Evolutionary conservation across 2,113 vertebrate species (phyloP).

Genomic region (Nannobrachium achirus): DNA sequence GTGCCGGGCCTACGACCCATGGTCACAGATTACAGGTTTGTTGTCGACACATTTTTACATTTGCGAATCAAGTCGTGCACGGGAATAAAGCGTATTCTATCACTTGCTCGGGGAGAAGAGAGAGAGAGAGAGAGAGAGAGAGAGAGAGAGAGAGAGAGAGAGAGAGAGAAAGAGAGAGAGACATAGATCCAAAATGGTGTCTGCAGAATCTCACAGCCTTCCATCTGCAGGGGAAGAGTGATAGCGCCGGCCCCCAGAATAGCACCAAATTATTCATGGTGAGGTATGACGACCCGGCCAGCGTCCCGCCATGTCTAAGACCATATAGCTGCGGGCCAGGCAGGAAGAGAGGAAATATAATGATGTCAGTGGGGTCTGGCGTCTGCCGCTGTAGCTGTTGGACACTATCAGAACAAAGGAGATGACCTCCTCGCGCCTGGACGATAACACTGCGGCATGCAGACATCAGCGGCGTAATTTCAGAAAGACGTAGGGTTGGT

Average conservation of each 20-base stretch:
- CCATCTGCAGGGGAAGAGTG: constrained; percentile 45
- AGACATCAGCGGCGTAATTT: too few species aligned
- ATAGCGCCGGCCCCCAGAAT: constrained; percentile 57
- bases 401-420: constrained; percentile 36
- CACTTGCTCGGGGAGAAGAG: neutral
- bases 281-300: constrained; percentile 54
- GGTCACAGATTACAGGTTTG: too few species aligned
- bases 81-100: neutral
- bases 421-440: constrained; percentile 7
- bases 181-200: constrained; percentile 35
- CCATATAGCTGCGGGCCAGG: constrained; percentile 38
- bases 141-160: neutral
- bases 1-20: too few species aligned
- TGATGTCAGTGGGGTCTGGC: constrained; percentile 22
- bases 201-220: constrained; percentile 44
- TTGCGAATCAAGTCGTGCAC: too few species aligned
- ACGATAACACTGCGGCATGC: constrained; percentile 16
- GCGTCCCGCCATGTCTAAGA: constrained; percentile 52
- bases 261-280: constrained; percentile 68
- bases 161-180: neutral
- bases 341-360: constrained; percentile 43
- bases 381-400: neutral
- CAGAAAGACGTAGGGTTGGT: too few species aligned
- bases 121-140: neutral
- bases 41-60: too few species aligned